A percentile compares a stretch with the other conserved stretches of the same genome.
These are phyloP conservation scores for Sus scrofa DNA, from an alignment of 2,113 vertebrate genomes.

Conservation along the genomic window T2T-Sscrofa CM000815.6:118043501-118044000, in stretches of 20 bases:
- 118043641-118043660: background rate
- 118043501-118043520: no score
- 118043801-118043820: background rate
- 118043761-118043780: background rate
- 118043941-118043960: background rate
- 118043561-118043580: no score
- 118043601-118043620: no score
- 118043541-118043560: no score
- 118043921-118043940: background rate
- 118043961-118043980: background rate
- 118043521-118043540: no score
- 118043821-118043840: background rate
- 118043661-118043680: background rate
- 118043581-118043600: no score
- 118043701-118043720: background rate
- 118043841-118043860: background rate
- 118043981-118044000: background rate
- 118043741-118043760: slow-evolving; percentile 9
- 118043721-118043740: no score
- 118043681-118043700: background rate
- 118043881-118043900: background rate
- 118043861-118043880: background rate
- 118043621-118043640: background rate
- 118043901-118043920: background rate
- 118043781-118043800: background rate